These are phyloP conservation scores for Auanema sp. DNA, from an alignment of 2,888 invertebrate genomes.

Conservation along the genomic window DNA sequence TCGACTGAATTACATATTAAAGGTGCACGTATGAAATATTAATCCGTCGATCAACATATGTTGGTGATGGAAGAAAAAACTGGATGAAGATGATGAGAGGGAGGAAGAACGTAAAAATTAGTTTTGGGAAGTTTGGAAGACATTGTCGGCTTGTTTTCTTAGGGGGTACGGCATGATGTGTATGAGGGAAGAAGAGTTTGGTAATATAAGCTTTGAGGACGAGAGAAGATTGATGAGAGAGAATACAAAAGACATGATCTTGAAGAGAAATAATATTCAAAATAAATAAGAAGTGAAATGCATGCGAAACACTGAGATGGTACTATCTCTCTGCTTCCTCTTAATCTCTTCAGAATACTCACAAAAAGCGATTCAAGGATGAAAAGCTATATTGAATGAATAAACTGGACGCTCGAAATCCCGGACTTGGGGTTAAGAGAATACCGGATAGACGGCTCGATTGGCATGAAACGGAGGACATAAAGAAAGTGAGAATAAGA, in stretches of 20 bases:
- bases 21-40: background rate
- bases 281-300: background rate
- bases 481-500: too few species aligned
- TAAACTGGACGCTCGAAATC: too few species aligned
- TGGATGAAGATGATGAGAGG: background rate
- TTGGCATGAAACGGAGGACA: too few species aligned
- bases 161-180: background rate
- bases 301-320: background rate
- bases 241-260: too few species aligned
- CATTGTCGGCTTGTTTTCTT: background rate
- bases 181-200: background rate
- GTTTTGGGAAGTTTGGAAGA: background rate
- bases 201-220: background rate
- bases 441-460: too few species aligned
- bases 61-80: background rate
- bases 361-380: too few species aligned
- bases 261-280: too few species aligned
- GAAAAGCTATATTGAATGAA: too few species aligned
- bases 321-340: background rate
- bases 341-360: too few species aligned
- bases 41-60: background rate
- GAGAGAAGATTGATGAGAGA: too few species aligned
- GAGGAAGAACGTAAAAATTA: background rate
- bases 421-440: too few species aligned
- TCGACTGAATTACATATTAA: too few species aligned